A percentile compares a stretch with the other conserved stretches of the same genome.
These are phyloP conservation scores for Euphydryas editha DNA, from an alignment of 2,888 invertebrate species.

Conservation along the genomic window DNA sequence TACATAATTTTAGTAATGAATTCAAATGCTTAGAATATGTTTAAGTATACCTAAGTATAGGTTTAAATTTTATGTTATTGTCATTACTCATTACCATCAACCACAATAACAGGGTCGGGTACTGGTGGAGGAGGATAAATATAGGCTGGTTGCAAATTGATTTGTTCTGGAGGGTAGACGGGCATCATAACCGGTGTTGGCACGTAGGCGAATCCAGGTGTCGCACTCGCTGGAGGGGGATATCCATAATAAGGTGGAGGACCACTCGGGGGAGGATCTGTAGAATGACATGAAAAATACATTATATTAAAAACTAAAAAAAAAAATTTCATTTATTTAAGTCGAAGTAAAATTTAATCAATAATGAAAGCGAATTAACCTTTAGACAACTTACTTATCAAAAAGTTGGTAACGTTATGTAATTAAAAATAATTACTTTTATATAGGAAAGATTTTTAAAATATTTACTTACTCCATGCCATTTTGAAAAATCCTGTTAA, in stretches of 20 bases:
- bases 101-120: conserved; percentile 53
- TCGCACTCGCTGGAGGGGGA: conserved; percentile 47
- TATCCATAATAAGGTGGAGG: conserved; percentile 52
- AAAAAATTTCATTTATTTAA: not conserved
- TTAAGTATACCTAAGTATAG: not conserved
- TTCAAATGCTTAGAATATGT: too few relatives aligned
- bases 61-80: not conserved
- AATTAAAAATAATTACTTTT: not conserved
- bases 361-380: too few relatives aligned
- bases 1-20: not conserved
- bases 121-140: conserved; percentile 57
- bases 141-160: conserved; percentile 46
- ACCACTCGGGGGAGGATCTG: conserved; percentile 54
- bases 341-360: too few relatives aligned
- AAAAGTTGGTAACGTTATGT: not conserved
- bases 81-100: conserved; percentile 50
- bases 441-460: not conserved
- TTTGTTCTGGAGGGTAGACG: conserved; percentile 55
- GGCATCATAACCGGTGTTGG: conserved; percentile 72
- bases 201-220: conserved; percentile 58
- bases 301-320: not conserved
- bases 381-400: too few relatives aligned
- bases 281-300: not conserved
- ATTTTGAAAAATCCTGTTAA: conserved; percentile 33
- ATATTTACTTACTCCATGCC: conserved; percentile 46